Base-by-base conservation (phyloP, 2,113 vertebrate genomes). In the Eonycteris spelaea region DNA sequence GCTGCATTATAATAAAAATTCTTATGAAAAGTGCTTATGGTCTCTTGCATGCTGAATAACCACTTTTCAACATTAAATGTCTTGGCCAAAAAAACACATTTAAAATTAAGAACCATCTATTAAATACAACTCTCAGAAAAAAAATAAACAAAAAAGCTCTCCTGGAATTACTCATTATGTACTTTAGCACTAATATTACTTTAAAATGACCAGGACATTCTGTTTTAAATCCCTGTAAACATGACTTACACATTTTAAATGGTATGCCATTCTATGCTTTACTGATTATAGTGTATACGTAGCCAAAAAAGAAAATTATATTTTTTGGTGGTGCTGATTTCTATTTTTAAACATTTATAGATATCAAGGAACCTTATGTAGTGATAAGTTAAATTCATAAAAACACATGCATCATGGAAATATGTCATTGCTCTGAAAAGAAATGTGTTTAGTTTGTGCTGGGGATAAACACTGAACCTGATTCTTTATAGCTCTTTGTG, bases 101-200 rank as follows among this genome's bases (percentile, higher is more conserved):
- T 95, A 97, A 97, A 98, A 98, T 98, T 97, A 98, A 98, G 90
- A 93, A 96, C 26, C 86, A 96, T 98, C n/a, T n/a, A n/a, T 98
- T 98, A 97, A 98, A 96, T 95, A 93, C 19, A 93, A 94, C 68
- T 96, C 97, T 91, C 33, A 0, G 83, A 91, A 95, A 86, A 59
- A 88, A 97, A 63, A 4, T 16, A 28, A 79, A 43, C 21, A 75
- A 11, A 35, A 94, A 79, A 67, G 19, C 24, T 5, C 43, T 15
- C 80, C 96, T 97, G 87, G 94, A 97, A 91, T 73, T 71, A 93
- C 63, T 95, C 93, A 97, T 96, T 71, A 94, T 91, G 55, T 57
- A 82, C 40, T 77, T 95, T 90, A 90, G 30, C 73, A 95, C 70
- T 96, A 71, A 22, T 40, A 38, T 51, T 75, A 91, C 95, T 97